phyloP scores from a whole-genome alignment of 2,113 vertebrate genomes.

The Elephas maximus region DNA sequence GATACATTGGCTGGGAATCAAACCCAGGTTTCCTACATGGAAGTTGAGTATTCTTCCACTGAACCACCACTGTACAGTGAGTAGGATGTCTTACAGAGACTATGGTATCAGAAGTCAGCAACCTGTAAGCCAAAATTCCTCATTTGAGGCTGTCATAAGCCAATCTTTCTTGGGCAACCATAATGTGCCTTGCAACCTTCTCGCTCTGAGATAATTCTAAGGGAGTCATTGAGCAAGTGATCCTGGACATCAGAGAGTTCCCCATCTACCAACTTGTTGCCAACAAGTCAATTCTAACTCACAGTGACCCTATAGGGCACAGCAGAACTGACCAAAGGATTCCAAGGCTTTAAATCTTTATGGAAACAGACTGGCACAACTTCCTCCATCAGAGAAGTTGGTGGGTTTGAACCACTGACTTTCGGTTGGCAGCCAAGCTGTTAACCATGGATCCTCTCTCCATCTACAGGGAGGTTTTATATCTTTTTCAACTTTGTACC shows the following conservation, averaged over 20 bases:
- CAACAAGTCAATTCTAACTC: no score
- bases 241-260: background rate
- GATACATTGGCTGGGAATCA: background rate
- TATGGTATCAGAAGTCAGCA: background rate
- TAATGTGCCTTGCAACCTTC: background rate
- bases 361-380: background rate
- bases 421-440: background rate
- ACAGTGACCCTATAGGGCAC: no score
- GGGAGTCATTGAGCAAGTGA: background rate
- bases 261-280: background rate
- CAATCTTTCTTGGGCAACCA: background rate
- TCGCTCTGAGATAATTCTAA: background rate
- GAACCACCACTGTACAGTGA: background rate
- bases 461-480: background rate
- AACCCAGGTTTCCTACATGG: background rate
- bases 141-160: background rate
- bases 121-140: rapidly evolving
- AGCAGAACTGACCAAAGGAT: background rate
- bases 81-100: background rate
- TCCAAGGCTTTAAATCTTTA: background rate
- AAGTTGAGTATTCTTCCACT: background rate
- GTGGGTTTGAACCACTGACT: background rate
- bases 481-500: background rate
- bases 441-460: background rate
- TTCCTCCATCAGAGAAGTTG: background rate